A percentile compares a stretch with the other conserved stretches of the same genome.
These are phyloP conservation scores for Zaprionus camerounensis DNA, from an alignment of 1,140 invertebrate genomes.

Conservation along the genomic window DNA sequence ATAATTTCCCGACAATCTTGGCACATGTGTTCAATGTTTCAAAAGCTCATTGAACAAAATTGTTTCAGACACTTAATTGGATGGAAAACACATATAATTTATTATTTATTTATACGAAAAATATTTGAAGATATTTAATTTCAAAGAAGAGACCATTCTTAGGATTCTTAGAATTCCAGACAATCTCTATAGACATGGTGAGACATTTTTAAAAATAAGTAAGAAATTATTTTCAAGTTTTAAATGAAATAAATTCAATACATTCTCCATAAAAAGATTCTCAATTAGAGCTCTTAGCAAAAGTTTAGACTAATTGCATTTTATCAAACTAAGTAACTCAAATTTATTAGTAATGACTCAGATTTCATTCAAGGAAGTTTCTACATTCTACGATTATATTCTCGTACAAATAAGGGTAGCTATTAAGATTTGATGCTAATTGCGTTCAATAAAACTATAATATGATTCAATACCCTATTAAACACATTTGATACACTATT, in stretches of 20 bases:
- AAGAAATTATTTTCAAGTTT: no score
- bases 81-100: not conserved
- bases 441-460: no score
- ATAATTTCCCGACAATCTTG: not conserved
- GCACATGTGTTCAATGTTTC: conserved; percentile 2
- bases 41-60: conserved; percentile 7
- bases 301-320: not conserved
- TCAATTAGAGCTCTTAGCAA: not conserved
- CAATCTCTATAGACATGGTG: not conserved
- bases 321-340: not conserved
- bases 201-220: no score
- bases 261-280: not conserved
- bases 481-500: no score
- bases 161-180: not conserved
- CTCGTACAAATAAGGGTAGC: no score
- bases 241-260: no score
- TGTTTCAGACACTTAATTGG: not conserved
- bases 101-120: not conserved
- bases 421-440: no score
- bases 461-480: no score
- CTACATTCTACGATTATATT: no score
- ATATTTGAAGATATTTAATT: not conserved
- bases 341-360: not conserved
- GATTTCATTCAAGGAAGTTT: no score
- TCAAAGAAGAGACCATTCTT: not conserved